Evolutionary conservation across 2,888 invertebrate genomes (phyloP).

Genomic region (Falcaria lacertinaria): DNA sequence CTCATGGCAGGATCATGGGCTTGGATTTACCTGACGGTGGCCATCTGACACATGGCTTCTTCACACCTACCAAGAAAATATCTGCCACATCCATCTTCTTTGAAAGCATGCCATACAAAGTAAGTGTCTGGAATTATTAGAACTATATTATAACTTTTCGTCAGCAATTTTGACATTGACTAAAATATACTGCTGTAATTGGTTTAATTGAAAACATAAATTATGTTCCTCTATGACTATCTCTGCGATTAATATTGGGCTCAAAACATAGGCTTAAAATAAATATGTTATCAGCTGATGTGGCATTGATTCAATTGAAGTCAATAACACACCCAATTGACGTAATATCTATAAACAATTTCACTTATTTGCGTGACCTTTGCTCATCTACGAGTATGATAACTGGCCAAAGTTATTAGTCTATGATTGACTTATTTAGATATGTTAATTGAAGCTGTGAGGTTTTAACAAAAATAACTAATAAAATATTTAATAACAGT

Average conservation of each 20-base stretch:
- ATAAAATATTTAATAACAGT: too few species aligned
- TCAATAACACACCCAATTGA: conserved; percentile 20
- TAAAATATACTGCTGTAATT: too few species aligned
- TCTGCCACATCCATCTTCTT: conserved; percentile 99
- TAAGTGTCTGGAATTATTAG: conserved; percentile 40
- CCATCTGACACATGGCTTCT: conserved; percentile 95
- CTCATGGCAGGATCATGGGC: conserved; percentile 98
- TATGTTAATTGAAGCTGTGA: too few species aligned
- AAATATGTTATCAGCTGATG: neutral
- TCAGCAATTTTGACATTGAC: too few species aligned
- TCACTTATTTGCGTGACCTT: conserved; percentile 20
- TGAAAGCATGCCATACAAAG: conserved; percentile 98
- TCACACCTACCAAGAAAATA: conserved; percentile 93
- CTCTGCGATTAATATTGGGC: too few species aligned
- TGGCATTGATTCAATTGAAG: conserved; percentile 4
- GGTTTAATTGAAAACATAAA: too few species aligned
- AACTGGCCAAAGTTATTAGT: too few species aligned
- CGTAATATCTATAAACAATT: conserved; percentile 26
- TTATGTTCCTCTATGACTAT: too few species aligned
- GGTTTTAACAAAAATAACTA: too few species aligned
- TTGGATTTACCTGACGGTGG: conserved; percentile 98
- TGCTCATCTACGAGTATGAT: neutral
- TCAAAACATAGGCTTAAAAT: too few species aligned
- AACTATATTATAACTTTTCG: too few species aligned
- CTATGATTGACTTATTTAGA: too few species aligned